Evolutionary conservation across 2,113 vertebrate genomes (phyloP).

Genomic region (Arothron firmamentum): DNA sequence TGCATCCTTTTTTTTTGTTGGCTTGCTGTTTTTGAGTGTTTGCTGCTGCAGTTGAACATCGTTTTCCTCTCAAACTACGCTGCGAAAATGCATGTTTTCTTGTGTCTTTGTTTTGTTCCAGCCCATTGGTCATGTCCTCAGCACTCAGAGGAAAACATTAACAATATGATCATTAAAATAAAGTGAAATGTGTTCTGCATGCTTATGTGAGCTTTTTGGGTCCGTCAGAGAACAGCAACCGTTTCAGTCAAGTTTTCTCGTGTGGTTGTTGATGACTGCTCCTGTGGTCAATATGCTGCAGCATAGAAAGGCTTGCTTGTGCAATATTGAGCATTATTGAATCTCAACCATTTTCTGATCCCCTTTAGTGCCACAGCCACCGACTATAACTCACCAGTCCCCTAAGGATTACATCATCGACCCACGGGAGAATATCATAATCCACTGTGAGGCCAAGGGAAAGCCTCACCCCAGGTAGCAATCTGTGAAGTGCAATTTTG

Average conservation of each 20-base stretch:
- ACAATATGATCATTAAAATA: slow-evolving; percentile 28
- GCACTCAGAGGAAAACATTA: slow-evolving; percentile 49
- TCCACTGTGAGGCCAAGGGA: slow-evolving; percentile 95
- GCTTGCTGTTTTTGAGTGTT: slow-evolving; percentile 32
- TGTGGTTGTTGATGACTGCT: slow-evolving; percentile 20
- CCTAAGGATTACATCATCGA: slow-evolving; percentile 96
- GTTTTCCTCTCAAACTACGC: slow-evolving; percentile 22
- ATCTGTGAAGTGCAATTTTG: not conserved
- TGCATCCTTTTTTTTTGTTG: slow-evolving; percentile 63
- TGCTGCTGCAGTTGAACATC: slow-evolving; percentile 29
- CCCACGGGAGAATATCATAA: slow-evolving; percentile 91
- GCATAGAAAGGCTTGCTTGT: slow-evolving; percentile 30
- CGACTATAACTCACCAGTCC: slow-evolving; percentile 94
- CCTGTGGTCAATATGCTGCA: slow-evolving; percentile 36
- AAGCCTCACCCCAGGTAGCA: slow-evolving; percentile 91
- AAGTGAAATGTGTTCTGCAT: slow-evolving; percentile 54
- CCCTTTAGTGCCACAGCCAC: slow-evolving; percentile 87
- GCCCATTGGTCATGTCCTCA: slow-evolving; percentile 50
- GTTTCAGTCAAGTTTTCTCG: slow-evolving; percentile 36
- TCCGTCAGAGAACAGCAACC: slow-evolving; percentile 36
- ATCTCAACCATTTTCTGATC: slow-evolving; percentile 38
- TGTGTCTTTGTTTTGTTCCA: slow-evolving; percentile 38
- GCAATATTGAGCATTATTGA: slow-evolving; percentile 47
- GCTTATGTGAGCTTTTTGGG: slow-evolving; percentile 32
- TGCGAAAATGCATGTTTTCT: slow-evolving; percentile 45